Conservation (phyloP, 2,888 invertebrate genomes). For the Crocallis elinguaria region DNA sequence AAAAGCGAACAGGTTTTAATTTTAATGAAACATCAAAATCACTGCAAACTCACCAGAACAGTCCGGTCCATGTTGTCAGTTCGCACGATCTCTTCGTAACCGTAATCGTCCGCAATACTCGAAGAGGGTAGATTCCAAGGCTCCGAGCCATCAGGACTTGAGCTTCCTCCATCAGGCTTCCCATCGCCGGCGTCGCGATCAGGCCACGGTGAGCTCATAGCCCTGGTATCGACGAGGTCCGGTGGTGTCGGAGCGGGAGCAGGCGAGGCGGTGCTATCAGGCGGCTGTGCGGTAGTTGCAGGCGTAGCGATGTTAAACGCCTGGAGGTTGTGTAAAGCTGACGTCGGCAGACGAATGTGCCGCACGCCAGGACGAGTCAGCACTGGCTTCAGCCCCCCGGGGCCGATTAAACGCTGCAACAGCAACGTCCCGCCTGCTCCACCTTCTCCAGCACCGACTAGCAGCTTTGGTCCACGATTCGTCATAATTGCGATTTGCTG, state of each 20-base stretch:
- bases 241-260: slow-evolving; percentile 66
- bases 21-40: slow-evolving; percentile 5
- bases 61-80: slow-evolving; percentile 74
- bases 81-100: slow-evolving; percentile 74
- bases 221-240: slow-evolving; percentile 69
- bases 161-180: slow-evolving; percentile 62
- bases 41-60: slow-evolving; percentile 69
- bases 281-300: slow-evolving; percentile 60
- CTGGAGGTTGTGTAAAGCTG: slow-evolving; percentile 76
- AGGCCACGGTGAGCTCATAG: slow-evolving; percentile 70
- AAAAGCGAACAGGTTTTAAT: slow-evolving; percentile 29
- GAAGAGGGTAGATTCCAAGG: slow-evolving; percentile 71
- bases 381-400: slow-evolving; percentile 84
- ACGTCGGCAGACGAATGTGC: slow-evolving; percentile 75
- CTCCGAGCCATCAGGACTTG: slow-evolving; percentile 73
- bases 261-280: slow-evolving; percentile 67
- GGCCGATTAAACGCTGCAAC: slow-evolving; percentile 88
- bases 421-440: slow-evolving; percentile 86
- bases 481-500: slow-evolving; percentile 90
- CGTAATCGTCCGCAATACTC: slow-evolving; percentile 64
- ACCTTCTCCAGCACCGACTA: slow-evolving; percentile 72
- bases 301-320: slow-evolving; percentile 66
- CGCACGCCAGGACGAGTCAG: slow-evolving; percentile 84
- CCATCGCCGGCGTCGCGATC: slow-evolving; percentile 61
- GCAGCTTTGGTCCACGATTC: slow-evolving; percentile 86